Evolutionary conservation across 2,113 vertebrate species (phyloP).

Genomic region (Mesitornis unicolor): DNA sequence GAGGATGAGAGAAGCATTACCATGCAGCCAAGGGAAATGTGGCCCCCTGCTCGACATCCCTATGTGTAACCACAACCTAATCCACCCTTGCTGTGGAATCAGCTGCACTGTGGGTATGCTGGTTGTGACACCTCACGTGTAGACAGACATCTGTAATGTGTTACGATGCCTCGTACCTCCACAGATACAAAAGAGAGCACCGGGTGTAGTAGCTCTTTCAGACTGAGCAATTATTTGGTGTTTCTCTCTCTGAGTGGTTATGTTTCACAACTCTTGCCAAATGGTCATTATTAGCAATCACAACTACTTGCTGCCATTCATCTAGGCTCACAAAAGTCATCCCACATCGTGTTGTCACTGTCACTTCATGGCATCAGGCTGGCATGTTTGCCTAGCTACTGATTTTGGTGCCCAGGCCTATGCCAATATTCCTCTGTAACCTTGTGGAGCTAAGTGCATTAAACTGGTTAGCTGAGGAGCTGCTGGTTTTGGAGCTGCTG

Average conservation of each 20-base stretch:
- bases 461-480: not conserved
- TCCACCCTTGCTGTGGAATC: not conserved
- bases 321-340: not conserved
- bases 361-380: not conserved
- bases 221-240: not conserved
- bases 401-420: not conserved
- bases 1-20: not conserved
- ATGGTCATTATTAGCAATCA: not conserved
- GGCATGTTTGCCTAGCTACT: not conserved
- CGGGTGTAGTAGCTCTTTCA: not conserved
- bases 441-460: not conserved
- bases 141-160: not conserved
- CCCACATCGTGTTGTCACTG: not conserved
- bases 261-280: not conserved
- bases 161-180: not conserved
- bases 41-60: fast-evolving
- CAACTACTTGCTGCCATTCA: not conserved
- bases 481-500: not conserved
- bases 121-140: no score
- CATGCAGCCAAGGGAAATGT: not conserved
- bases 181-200: not conserved
- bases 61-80: not conserved
- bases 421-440: not conserved
- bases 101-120: not conserved
- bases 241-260: not conserved